Base-by-base conservation (phyloP, 2,888 invertebrate species). In the Drosophila mayaguana region DNA sequence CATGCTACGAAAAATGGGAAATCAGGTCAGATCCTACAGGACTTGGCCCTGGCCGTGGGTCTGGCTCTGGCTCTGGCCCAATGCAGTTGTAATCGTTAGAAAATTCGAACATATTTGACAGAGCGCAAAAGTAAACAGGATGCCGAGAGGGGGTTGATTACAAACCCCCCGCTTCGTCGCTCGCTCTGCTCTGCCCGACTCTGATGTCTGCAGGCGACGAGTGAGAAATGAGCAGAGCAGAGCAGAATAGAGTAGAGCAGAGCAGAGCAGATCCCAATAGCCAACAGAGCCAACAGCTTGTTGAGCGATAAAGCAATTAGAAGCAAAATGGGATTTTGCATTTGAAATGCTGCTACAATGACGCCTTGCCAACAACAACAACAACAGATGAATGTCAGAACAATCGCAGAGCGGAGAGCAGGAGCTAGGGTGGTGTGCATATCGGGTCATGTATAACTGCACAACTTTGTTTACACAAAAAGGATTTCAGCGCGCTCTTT, bases 101-200 rank as follows among this genome's bases (percentile, higher is more conserved):
- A 89, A 91, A 91, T 91, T 91, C 88, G 88, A 87, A 83, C 91
- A 91, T 91, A 92, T 91, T 91, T 91, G 85, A 78, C 83, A 89
- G 80, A 91, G 91, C 78, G 81, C 83, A 91, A 91, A 91, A 88
- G 81, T 83, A 92, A 91, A 91, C 87, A 92, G 60, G 43, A 62
- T 55, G 61, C 60, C 55, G 60, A 51, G 50, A 0, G 48, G 55
- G 51, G 78, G 78, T 57, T 70, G 71, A 70, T 66, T 57, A 32
- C 46, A 43, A 20, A 5, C 38, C 22, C 22, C 38, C 20, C 32
- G 14, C 12, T 22, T 14, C 46, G 28, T 2, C n/a, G 3, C 22
- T 22, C 8, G 1, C 25, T 16, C 38, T 28, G 22, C 54, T 20
- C 42, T 42, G 9, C 42, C 56, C 54, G 59, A 59, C 32, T 62